These are phyloP conservation scores for Lordiphosa stackelbergi DNA, from an alignment of 1,140 invertebrate genomes.

Conservation along the genomic window DNA sequence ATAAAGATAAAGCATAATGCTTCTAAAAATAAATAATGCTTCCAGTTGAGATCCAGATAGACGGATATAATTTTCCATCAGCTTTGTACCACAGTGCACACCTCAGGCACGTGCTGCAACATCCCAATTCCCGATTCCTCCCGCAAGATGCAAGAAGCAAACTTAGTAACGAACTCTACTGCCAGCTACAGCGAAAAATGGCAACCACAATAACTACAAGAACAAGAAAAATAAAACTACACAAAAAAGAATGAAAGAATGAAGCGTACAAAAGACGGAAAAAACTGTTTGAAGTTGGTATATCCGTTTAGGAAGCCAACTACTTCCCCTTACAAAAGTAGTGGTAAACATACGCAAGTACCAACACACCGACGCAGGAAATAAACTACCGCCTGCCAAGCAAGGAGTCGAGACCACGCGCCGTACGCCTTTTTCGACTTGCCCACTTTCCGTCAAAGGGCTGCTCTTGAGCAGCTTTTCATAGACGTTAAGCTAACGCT, in stretches of 20 bases:
- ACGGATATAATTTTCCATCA: too few relatives aligned
- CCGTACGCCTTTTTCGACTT: constrained; percentile 25
- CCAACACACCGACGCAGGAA: constrained; percentile 29
- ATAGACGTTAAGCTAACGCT: constrained; percentile 47
- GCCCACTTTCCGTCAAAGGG: constrained; percentile 35
- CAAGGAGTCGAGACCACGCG: constrained; percentile 18
- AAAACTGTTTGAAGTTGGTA: constrained; percentile 67
- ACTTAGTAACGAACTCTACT: constrained; percentile 9
- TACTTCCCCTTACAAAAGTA: constrained; percentile 62
- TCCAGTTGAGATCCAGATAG: too few relatives aligned
- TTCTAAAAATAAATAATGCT: too few relatives aligned
- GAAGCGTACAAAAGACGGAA: constrained; percentile 32
- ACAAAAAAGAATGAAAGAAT: constrained; percentile 51
- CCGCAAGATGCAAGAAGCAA: constrained; percentile 13
- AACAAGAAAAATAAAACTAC: constrained; percentile 20
- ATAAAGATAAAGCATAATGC: too few relatives aligned
- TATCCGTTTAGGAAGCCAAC: constrained; percentile 75
- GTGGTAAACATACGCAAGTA: constrained; percentile 37
- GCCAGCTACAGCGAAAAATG: constrained; percentile 30
- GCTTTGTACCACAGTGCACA: constrained; percentile 28
- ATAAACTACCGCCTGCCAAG: constrained; percentile 22
- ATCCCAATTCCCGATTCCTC: constrained; percentile 19
- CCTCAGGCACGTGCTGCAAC: constrained; percentile 47
- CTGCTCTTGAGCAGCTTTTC: constrained; percentile 52
- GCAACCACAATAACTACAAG: constrained; percentile 35